Conservation (phyloP, 2,113 vertebrate species). For the Peromyscus polionotus region DNA sequence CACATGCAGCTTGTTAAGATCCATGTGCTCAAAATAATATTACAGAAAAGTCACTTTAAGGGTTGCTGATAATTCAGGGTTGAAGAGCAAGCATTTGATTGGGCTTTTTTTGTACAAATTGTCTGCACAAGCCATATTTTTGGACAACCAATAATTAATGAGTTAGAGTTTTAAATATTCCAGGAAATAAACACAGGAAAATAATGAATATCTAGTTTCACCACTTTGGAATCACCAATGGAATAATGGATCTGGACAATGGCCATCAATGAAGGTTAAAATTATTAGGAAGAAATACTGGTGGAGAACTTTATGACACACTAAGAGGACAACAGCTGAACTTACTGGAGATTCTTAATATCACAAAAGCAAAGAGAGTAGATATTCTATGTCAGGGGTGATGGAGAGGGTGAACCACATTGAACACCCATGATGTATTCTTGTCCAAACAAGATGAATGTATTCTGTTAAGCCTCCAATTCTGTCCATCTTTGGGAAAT, state of each 20-base stretch:
- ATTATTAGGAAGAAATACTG: background rate
- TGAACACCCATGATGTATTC: background rate
- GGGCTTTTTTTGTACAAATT: background rate
- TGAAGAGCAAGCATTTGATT: background rate
- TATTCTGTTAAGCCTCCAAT: background rate
- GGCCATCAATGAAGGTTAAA: background rate
- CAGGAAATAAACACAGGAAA: background rate
- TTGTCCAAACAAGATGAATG: background rate
- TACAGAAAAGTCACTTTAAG: background rate
- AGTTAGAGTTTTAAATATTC: background rate
- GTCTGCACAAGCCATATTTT: background rate
- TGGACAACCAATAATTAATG: background rate
- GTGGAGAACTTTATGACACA: background rate
- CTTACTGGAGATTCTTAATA: background rate
- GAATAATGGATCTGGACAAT: background rate
- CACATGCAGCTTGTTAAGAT: background rate
- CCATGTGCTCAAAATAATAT: background rate
- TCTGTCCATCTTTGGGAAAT: background rate
- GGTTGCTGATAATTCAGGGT: background rate
- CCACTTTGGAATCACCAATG: background rate
- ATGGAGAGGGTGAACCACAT: background rate
- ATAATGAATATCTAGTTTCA: background rate
- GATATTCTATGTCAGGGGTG: background rate
- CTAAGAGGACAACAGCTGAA: background rate
- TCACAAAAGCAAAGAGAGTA: background rate